Base-by-base conservation (phyloP, 2,113 vertebrate genomes). In the Scatophagus argus region DNA sequence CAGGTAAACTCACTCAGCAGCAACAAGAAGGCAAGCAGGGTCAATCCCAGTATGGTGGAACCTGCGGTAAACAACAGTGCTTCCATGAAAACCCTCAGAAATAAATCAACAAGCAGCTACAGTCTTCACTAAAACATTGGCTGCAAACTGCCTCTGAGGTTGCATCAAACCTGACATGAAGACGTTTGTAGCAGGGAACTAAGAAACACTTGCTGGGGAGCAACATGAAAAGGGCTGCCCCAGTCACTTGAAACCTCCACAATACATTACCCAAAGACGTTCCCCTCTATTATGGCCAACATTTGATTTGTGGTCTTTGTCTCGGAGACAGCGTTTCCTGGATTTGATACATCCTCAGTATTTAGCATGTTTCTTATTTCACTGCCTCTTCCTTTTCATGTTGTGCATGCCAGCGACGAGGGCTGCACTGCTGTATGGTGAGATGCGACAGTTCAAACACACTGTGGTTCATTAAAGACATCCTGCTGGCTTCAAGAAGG, bases 391-490 rank as follows among this genome's bases (percentile, higher is more conserved):
- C 64, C 62, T 83, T 79, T 87, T 81, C 34, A 65, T 69, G 72
- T 67, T 27, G n/a, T 65, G 65, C 64, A 70, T 1, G 81, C 61
- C 81, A 80, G 64, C 36, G 32, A 70, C 32, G 64, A 70, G 59
- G 79, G 38, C 75, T 61, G 47, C 51, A 46, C 77, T 61, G 72
- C 77, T 74, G 46, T 17, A 66, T 75, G 76, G 78, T 11, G 77
- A 87, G 78, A 91, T 89, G 84, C 58, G 85, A 91, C 90, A 89
- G 87, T 88, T 93, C 86, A 92, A 90, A 91, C 74, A 74, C 74
- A 59, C 81, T 82, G 87, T 56, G 90, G 88, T 92, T 92, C 89
- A 93, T 91, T 92, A 93, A 90, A 88, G 83, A 83, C 89, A 91
- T 92, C 90, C 86, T 87, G 88, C 87, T 88, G 84, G 88, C 80